These are phyloP conservation scores for Brachypalpus laphriformis DNA, from an alignment of 2,888 invertebrate genomes.

Conservation along the genomic window DNA sequence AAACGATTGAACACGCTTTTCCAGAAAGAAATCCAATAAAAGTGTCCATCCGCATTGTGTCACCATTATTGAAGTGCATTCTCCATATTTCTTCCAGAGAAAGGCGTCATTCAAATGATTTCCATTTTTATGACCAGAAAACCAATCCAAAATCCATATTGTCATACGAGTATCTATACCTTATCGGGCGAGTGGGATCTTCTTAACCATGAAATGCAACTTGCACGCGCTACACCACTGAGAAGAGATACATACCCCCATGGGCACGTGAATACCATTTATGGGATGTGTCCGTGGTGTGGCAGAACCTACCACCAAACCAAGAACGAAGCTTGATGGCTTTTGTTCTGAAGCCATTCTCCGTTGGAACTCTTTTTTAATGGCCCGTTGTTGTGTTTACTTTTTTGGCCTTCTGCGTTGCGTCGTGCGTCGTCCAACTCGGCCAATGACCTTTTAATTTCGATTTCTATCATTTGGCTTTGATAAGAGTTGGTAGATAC, in stretches of 20 bases:
- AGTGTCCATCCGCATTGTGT: not conserved
- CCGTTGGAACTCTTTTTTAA: not conserved
- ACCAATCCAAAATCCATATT: slow-evolving; percentile 8
- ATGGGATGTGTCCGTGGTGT: not conserved
- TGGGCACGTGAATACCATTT: slow-evolving; percentile 25
- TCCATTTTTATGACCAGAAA: slow-evolving; percentile 10
- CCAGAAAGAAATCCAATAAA: not conserved
- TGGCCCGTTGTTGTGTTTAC: slow-evolving; percentile 20
- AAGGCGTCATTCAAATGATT: no score
- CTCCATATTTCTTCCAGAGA: not conserved
- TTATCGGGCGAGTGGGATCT: slow-evolving; percentile 13
- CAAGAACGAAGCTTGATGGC: not conserved
- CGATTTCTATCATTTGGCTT: slow-evolving; percentile 60
- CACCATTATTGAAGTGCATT: slow-evolving; percentile 4
- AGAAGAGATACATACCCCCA: not conserved
- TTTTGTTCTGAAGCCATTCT: not conserved
- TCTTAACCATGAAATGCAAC: slow-evolving; percentile 12
- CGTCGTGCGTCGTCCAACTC: not conserved
- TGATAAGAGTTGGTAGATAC: not conserved
- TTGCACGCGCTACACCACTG: not conserved
- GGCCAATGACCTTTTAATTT: slow-evolving; percentile 68
- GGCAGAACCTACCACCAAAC: not conserved
- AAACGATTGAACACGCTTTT: not conserved
- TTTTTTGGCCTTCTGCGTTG: not conserved
- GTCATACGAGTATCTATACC: not conserved